These are phyloP conservation scores for Labeo rohita DNA, from an alignment of 2,113 vertebrate genomes.

Conservation along the genomic window DNA sequence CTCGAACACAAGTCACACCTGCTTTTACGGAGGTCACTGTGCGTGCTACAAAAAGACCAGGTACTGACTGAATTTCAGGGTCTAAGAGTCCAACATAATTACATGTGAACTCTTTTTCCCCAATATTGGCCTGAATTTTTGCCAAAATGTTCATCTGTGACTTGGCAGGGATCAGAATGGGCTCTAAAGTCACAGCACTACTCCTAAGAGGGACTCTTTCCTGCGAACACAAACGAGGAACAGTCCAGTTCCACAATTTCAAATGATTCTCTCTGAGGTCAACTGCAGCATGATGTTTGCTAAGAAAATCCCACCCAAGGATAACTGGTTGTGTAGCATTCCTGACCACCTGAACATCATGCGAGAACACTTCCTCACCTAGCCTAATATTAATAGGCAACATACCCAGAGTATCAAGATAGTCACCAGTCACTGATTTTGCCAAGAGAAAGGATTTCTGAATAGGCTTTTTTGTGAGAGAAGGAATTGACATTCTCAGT, in stretches of 20 bases:
- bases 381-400: neutral
- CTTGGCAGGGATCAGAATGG: neutral
- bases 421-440: neutral
- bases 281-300: neutral
- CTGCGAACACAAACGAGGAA: neutral
- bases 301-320: slow-evolving; percentile 1
- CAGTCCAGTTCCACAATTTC: neutral
- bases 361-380: neutral
- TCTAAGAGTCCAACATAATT: slow-evolving; percentile 14
- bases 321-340: neutral
- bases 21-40: too few species aligned
- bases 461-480: neutral
- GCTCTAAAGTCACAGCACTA: neutral
- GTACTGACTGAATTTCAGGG: neutral
- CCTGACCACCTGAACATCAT: neutral
- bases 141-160: neutral
- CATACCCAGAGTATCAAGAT: neutral
- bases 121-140: neutral
- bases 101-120: neutral
- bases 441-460: neutral
- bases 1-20: too few species aligned
- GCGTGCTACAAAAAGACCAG: neutral
- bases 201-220: neutral
- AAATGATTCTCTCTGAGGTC: neutral
- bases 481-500: too few species aligned